Evolutionary conservation across 2,888 invertebrate genomes (phyloP).

Genomic region (Agrypnus murinus): DNA sequence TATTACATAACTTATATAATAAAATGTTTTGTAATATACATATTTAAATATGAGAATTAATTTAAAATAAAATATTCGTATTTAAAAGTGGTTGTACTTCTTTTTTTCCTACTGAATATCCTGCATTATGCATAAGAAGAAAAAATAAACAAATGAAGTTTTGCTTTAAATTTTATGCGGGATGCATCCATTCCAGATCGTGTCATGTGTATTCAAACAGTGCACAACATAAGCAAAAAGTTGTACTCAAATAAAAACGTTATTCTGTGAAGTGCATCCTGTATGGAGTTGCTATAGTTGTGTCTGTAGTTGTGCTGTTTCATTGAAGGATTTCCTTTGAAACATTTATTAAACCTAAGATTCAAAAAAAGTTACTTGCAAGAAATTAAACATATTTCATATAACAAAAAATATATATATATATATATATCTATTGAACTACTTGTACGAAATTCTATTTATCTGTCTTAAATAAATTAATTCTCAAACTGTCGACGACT

Average conservation of each 20-base stretch:
- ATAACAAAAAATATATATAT: too few species aligned
- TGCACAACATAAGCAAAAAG: constrained; percentile 19
- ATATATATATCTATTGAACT: too few species aligned
- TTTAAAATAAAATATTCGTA: neutral
- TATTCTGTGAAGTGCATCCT: constrained; percentile 34
- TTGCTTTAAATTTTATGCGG: constrained; percentile 13
- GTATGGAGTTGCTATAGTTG: constrained; percentile 23
- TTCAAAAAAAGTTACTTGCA: too few species aligned
- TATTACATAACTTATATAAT: neutral
- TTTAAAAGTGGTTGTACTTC: neutral
- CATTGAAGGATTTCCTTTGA: too few species aligned
- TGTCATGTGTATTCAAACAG: constrained; percentile 12
- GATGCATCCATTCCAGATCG: constrained; percentile 14
- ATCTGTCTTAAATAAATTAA: too few species aligned
- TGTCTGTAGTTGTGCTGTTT: neutral
- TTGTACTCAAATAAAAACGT: constrained; percentile 17
- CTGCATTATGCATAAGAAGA: constrained; percentile 19
- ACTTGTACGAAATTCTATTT: too few species aligned
- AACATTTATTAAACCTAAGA: too few species aligned
- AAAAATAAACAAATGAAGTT: neutral
- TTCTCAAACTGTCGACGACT: too few species aligned
- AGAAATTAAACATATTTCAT: too few species aligned
- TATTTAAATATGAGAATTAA: neutral
- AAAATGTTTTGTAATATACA: neutral
- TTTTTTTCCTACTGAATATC: neutral